A percentile compares a stretch with the other conserved stretches of the same genome.
Conservation (phyloP, 1,140 invertebrate species). For the Pogonus chalceus region DNA sequence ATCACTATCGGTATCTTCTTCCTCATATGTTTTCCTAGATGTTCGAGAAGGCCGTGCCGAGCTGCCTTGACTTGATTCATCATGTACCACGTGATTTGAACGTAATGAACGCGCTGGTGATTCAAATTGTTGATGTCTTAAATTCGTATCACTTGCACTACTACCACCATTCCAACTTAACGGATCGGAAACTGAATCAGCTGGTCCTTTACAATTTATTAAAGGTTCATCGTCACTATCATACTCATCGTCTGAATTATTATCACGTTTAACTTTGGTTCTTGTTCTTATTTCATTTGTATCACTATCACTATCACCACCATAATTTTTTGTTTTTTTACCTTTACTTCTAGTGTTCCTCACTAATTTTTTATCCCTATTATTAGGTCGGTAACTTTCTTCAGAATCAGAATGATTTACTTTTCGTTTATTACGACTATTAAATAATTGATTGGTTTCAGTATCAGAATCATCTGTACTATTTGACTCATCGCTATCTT, state of each 20-base stretch:
- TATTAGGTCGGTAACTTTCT: slow-evolving; percentile 36
- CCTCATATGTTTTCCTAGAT: slow-evolving; percentile 13
- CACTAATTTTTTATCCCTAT: neutral
- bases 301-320: slow-evolving; percentile 13
- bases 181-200: slow-evolving; percentile 8
- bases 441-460: neutral
- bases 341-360: neutral
- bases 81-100: neutral
- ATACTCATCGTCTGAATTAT: slow-evolving; percentile 16
- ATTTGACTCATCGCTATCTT: neutral
- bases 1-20: slow-evolving; percentile 15
- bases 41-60: neutral
- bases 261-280: slow-evolving; percentile 18
- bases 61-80: neutral
- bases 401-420: slow-evolving; percentile 30
- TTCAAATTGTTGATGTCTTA: slow-evolving; percentile 15
- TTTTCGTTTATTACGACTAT: slow-evolving; percentile 11
- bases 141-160: slow-evolving; percentile 11
- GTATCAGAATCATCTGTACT: neutral
- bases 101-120: neutral
- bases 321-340: neutral
- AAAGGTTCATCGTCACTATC: slow-evolving; percentile 24
- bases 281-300: slow-evolving; percentile 15
- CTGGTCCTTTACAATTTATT: slow-evolving; percentile 12
- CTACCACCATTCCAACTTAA: slow-evolving; percentile 7